Evolutionary conservation across 1,140 invertebrate genomes (phyloP).

Genomic region (Diorhabda sublineata): DNA sequence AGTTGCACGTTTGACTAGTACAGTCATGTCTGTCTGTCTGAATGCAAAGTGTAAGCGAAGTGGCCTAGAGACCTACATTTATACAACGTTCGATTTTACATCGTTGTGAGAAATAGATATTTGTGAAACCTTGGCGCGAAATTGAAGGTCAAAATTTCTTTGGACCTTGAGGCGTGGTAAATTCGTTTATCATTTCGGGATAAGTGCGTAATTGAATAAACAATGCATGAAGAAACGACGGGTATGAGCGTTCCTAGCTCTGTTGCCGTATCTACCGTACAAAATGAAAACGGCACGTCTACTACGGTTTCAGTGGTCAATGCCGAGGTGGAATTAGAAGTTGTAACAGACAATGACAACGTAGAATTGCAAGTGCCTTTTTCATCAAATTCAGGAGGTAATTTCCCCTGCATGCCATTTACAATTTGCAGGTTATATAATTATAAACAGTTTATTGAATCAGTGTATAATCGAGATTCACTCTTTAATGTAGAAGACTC

Average conservation of each 20-base stretch:
- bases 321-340: constrained; percentile 40
- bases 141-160: constrained; percentile 47
- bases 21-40: constrained; percentile 46
- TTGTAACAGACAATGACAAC: constrained; percentile 41
- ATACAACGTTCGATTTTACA: constrained; percentile 54
- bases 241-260: constrained; percentile 49
- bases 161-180: constrained; percentile 43
- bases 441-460: constrained; percentile 19
- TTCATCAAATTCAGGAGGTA: constrained; percentile 42
- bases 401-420: constrained; percentile 24
- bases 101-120: constrained; percentile 46
- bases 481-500: constrained; percentile 25
- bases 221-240: constrained; percentile 50
- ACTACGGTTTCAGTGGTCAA: constrained; percentile 35
- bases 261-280: constrained; percentile 48
- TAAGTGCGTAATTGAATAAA: constrained; percentile 44
- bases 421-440: constrained; percentile 36
- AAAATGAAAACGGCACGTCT: constrained; percentile 38
- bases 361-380: constrained; percentile 46
- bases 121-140: constrained; percentile 46
- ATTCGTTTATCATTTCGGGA: constrained; percentile 42
- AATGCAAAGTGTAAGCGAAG: constrained; percentile 63
- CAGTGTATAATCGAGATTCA: constrained; percentile 25
- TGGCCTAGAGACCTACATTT: constrained; percentile 69
- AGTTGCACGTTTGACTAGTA: constrained; percentile 23